A percentile compares a stretch with the other conserved stretches of the same genome.
These are phyloP conservation scores for Sander vitreus DNA, from an alignment of 2,113 vertebrate genomes.

Conservation along the genomic window DNA sequence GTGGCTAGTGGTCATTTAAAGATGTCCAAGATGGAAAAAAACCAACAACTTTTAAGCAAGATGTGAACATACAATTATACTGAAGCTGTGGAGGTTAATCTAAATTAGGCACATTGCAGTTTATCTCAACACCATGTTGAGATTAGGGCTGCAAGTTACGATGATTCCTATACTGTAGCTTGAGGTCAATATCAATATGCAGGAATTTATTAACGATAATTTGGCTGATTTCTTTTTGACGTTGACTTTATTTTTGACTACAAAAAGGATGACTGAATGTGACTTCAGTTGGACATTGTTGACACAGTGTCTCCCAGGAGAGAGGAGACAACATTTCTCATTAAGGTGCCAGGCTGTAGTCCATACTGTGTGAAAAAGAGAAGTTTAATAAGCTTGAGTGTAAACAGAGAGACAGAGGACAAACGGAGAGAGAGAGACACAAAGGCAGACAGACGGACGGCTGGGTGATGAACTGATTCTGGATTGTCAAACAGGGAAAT, in stretches of 20 bases:
- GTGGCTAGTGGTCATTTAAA: neutral
- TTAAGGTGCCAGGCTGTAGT: neutral
- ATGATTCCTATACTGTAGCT: neutral
- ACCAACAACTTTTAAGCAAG: neutral
- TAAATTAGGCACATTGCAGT: neutral
- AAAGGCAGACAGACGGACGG: neutral
- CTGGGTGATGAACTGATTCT: neutral
- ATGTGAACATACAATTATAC: too few species aligned
- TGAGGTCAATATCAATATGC: too few species aligned
- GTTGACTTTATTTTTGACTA: neutral
- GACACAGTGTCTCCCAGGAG: conserved; percentile 4
- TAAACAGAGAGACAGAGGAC: conserved; percentile 31
- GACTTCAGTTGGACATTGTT: neutral
- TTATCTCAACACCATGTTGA: neutral
- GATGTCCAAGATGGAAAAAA: neutral
- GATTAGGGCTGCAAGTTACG: neutral
- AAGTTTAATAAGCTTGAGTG: conserved; percentile 48
- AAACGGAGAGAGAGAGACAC: conserved; percentile 14
- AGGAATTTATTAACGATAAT: too few species aligned
- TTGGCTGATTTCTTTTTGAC: too few species aligned
- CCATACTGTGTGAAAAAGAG: neutral
- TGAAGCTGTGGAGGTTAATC: neutral
- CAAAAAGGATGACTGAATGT: neutral
- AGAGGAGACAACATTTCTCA: conserved; percentile 31
- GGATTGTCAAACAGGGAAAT: conserved; percentile 30